Evolutionary conservation across 2,888 invertebrate species (phyloP), one percentile per base, ranked within the genome.

Genomic region (Xylocampa areola): DNA sequence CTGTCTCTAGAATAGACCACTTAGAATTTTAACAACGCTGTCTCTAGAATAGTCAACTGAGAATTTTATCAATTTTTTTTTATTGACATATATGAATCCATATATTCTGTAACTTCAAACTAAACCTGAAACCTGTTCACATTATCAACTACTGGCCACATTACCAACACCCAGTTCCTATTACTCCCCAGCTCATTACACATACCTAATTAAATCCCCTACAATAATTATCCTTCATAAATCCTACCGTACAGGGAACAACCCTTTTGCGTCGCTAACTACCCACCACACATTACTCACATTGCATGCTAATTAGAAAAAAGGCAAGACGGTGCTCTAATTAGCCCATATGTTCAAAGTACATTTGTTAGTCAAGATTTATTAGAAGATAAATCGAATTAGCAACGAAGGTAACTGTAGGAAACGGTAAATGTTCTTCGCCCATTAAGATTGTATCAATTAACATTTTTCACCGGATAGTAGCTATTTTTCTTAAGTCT

Each of bases 321-420:
- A 69, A 68, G 14, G 40, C 32, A 63, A 65, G 45, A 39, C 29
- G 48, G 39, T 40, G 57, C 48, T 47, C 54, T 70, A 66, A 66
- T 66, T 66, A 70, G 44, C 50, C 41, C 49, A 44, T 51, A 44
- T 36, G 66, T 49, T 57, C 50, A 35, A 68, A 72, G 51, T 47
- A 69, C 64, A 44, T 63, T 63, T 52, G 16, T 27, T 50, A 45
- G 21, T 39, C 21, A 48, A 50, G 47, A 74, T 70, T 74, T 71
- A 61, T 61, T 37, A 54, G 49, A 32, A 51, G 62, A 54, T 71
- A 71, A 66, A 62, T 71, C 68, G 75, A 71, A 66, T 71, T 51
- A 71, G 50, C 25, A 16, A 33, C 21, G 30, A 47, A 43, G 51
- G 52, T 40, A 44, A 37, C 37, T 39, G 45, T 52, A 75, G 75